Percentiles rank a stretch among this genome's conserved stretches.
These are phyloP conservation scores for Pollachius pollachius DNA, from an alignment of 2,113 vertebrate species.

Conservation along the genomic window DNA sequence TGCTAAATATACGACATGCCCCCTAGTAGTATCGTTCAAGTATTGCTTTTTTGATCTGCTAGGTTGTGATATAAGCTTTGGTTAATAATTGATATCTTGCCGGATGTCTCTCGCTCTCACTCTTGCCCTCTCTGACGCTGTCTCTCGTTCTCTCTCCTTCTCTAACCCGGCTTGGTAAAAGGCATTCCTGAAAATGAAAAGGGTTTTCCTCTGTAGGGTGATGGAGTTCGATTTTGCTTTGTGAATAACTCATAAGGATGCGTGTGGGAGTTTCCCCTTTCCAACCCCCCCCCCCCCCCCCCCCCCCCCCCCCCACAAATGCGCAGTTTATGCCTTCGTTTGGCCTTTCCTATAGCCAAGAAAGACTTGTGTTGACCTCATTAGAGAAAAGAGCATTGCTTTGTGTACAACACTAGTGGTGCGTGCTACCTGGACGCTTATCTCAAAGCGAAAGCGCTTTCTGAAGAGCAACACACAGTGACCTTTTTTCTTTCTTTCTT, in stretches of 20 bases:
- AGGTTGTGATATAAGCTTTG: conserved; percentile 68
- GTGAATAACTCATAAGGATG: conserved; percentile 64
- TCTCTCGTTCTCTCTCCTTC: background rate
- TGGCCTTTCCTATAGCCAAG: conserved; percentile 52
- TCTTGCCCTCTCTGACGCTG: background rate
- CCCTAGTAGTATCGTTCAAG: conserved; percentile 67
- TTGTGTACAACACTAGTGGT: too few species aligned
- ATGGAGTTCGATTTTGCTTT: conserved; percentile 59
- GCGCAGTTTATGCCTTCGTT: conserved; percentile 58
- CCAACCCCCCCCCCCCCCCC: conserved; percentile 38
- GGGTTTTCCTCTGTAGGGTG: conserved; percentile 42
- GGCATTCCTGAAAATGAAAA: conserved; percentile 71
- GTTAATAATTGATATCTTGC: conserved; percentile 73
- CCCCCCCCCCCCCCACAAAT: conserved; percentile 47
- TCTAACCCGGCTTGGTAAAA: conserved; percentile 58
- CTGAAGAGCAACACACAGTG: too few species aligned
- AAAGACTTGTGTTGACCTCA: conserved; percentile 56
- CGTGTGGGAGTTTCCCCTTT: conserved; percentile 56
- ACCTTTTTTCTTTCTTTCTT: too few species aligned
- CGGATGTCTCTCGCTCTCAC: conserved; percentile 56
- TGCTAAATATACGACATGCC: conserved; percentile 70
- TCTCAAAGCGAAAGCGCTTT: too few species aligned
- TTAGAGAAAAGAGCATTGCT: conserved; percentile 32
- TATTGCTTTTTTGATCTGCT: conserved; percentile 70
- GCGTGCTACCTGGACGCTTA: too few species aligned